phyloP scores from a whole-genome alignment of 2,113 vertebrate genomes.

The Zosterops pallidus region DNA sequence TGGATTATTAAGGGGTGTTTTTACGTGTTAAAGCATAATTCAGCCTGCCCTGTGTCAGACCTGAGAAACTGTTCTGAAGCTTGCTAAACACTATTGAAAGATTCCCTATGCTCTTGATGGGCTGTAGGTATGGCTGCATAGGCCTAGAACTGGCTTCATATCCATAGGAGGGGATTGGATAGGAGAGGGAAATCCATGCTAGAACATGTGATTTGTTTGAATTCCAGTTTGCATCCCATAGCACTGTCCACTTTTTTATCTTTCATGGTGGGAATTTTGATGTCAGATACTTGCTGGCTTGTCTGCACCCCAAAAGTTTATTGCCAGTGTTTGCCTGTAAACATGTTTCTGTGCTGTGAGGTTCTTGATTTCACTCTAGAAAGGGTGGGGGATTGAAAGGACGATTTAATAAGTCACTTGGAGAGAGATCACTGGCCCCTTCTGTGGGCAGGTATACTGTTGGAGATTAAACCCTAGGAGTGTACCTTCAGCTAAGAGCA shows the following conservation, averaged over 20 bases:
- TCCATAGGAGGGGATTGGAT: neutral
- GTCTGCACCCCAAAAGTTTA: neutral
- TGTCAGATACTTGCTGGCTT: neutral
- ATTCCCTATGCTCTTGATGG: neutral
- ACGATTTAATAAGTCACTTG: neutral
- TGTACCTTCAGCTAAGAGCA: neutral
- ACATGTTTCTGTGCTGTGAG: neutral
- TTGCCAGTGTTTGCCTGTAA: neutral
- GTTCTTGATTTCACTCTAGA: neutral
- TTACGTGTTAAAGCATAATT: neutral
- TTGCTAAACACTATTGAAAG: neutral
- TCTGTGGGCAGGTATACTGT: neutral
- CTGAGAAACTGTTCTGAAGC: neutral
- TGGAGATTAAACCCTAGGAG: no score
- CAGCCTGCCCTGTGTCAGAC: neutral
- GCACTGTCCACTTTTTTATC: neutral
- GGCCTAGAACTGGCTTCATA: neutral
- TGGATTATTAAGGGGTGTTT: neutral
- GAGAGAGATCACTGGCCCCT: neutral
- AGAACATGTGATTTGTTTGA: neutral
- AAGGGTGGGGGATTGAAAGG: neutral
- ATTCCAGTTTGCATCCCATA: neutral
- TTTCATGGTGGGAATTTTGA: fast-evolving
- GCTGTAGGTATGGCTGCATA: neutral
- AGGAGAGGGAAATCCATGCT: neutral